Evolutionary conservation across 2,888 invertebrate species (phyloP).

Genomic region (Pyrochroa serraticornis): DNA sequence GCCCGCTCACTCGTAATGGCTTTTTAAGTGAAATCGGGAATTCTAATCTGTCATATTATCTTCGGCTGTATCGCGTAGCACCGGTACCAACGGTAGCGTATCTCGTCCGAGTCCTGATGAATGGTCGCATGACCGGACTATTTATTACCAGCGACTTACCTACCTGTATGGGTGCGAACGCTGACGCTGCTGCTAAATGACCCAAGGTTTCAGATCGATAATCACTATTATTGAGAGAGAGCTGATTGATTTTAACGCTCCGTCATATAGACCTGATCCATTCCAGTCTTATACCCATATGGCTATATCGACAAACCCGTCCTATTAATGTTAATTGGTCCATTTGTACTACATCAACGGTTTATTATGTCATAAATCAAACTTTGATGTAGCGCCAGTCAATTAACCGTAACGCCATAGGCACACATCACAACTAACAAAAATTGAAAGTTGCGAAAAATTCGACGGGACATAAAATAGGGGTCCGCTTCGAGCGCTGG

Average conservation of each 20-base stretch:
- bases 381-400: conserved; percentile 8
- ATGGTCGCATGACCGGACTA: conserved; percentile 41
- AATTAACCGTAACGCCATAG: too few relatives aligned
- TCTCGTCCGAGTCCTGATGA: conserved; percentile 41
- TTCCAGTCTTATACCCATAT: conserved; percentile 10
- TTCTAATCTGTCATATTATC: conserved; percentile 50
- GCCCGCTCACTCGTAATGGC: conserved; percentile 48
- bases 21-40: conserved; percentile 53
- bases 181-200: conserved; percentile 36
- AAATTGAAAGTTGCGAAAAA: too few relatives aligned
- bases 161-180: conserved; percentile 37
- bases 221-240: conserved; percentile 40
- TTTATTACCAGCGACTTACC: conserved; percentile 38
- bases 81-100: conserved; percentile 44
- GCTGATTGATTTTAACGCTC: conserved; percentile 39
- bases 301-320: conserved; percentile 37
- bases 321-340: conserved; percentile 43
- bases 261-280: conserved; percentile 19
- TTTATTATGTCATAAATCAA: conserved; percentile 45
- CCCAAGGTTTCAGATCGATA: conserved; percentile 38
- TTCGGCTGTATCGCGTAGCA: conserved; percentile 31
- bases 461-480: neutral
- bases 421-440: too few relatives aligned
- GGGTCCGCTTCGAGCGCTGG: neutral
- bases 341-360: conserved; percentile 42